phyloP scores from a whole-genome alignment of 2,797 vertebrate genomes.

The Argya squamiceps region DNA sequence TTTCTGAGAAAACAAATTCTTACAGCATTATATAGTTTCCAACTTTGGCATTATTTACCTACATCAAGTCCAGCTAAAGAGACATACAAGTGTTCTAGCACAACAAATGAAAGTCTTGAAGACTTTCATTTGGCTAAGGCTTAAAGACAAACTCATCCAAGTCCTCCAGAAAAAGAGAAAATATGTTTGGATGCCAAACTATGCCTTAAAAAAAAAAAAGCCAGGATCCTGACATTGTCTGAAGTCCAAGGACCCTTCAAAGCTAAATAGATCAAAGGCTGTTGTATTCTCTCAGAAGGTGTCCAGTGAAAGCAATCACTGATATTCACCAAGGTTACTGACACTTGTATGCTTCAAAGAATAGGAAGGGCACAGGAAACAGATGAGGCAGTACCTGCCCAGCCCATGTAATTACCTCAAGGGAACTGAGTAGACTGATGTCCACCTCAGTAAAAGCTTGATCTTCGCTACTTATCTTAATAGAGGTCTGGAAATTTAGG shows the following conservation, averaged over 20 bases:
- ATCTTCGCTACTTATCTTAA: not conserved
- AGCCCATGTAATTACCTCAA: not conserved
- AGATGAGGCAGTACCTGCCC: not conserved
- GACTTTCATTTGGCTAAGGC: not conserved
- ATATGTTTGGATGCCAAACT: not conserved
- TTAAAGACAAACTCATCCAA: not conserved
- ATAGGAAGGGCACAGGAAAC: not conserved
- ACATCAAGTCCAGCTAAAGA: not conserved
- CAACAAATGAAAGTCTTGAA: not conserved
- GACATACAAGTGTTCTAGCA: not conserved
- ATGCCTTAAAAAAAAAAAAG: constrained; percentile 25
- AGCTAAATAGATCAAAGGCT: constrained; percentile 48
- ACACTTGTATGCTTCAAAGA: constrained; percentile 14
- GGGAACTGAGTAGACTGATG: not conserved
- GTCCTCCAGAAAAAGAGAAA: not conserved
- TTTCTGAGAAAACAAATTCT: not conserved
- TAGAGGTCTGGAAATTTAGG: not conserved
- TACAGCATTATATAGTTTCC: not conserved
- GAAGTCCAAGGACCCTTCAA: constrained; percentile 43
- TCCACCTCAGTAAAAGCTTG: not conserved
- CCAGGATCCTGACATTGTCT: constrained; percentile 1
- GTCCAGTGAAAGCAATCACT: not conserved
- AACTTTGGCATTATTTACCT: not conserved
- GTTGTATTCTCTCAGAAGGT: constrained; percentile 41
- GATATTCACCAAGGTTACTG: constrained; percentile 8